Evolutionary conservation across 1,140 invertebrate genomes (phyloP).

Genomic region (Hylaeus volcanicus): DNA sequence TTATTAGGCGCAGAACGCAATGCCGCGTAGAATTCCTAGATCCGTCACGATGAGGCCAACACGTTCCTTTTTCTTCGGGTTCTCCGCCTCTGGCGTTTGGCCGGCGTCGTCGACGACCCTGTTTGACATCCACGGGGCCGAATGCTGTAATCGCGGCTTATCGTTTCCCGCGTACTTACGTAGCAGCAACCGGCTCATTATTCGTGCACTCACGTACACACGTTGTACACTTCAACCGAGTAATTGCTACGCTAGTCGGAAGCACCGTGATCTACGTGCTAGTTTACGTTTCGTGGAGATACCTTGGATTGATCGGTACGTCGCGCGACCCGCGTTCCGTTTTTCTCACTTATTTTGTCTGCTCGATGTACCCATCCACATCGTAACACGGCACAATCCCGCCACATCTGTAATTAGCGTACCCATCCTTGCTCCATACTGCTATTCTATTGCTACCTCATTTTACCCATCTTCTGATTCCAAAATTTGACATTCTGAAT

Average conservation of each 20-base stretch:
- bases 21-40: neutral
- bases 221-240: neutral
- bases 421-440: too few relatives aligned
- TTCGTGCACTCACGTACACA: constrained; percentile 13
- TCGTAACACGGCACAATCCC: too few relatives aligned
- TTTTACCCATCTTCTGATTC: too few relatives aligned
- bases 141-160: constrained; percentile 14
- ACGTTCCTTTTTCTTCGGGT: neutral
- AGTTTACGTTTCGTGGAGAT: constrained; percentile 6
- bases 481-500: too few relatives aligned
- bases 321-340: neutral
- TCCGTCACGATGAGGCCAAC: neutral
- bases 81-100: neutral
- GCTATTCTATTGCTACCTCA: too few relatives aligned
- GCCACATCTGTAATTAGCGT: too few relatives aligned
- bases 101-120: neutral
- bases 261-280: neutral
- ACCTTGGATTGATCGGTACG: neutral
- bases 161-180: constrained; percentile 2
- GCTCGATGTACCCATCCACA: neutral
- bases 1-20: neutral
- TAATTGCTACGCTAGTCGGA: constrained; percentile 5
- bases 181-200: constrained; percentile 2
- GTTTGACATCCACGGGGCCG: neutral
- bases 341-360: neutral